Base-by-base conservation (phyloP, 2,888 invertebrate species). In the Drosophila anomalipes region DNA sequence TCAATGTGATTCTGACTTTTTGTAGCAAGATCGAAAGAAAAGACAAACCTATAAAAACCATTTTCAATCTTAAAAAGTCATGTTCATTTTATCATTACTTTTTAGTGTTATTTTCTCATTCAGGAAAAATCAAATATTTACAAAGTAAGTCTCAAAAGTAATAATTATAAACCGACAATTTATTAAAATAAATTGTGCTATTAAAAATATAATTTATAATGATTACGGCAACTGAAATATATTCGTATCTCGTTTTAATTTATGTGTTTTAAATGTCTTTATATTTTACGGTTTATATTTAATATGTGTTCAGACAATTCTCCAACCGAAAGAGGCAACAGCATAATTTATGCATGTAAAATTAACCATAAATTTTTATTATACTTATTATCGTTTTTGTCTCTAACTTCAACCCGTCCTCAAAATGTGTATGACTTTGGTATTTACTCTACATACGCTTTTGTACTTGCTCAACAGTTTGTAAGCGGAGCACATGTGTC, bases 401-500 rank as follows among this genome's bases (percentile, higher is more conserved):
- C 19, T 28, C 26, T 3, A 37, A 4, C 6, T 26, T 6, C 26
- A 56, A 54, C 10, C 10, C 19, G 12, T 26, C 4, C 30, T 56
- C 35, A n/a, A 37, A 28, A 39, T 19, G 19, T 26, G 4, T 37
- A 6, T 16, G 26, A 7, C 26, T 39, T 35, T 61, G n/a, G 22
- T 26, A 14, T 35, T 47, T 33, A 60, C 33, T 26, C 19, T 49
- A 19, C 28, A 7, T 1, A 52, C 12, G 19, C 30, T 30, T 26
- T 28, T 32, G 1, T 37, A 53, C 32, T 53, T 69, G 57, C 26
- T 52, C 7, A 22, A 16, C 37, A 14, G 53, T 53, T 47, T 54
- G 22, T 37, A 32, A 39, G 32, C 22, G 30, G 9, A 35, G 33
- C 54, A 66, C 32, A 41, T 70, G 58, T 58, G 57, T 44, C 33